phyloP scores from a whole-genome alignment of 2,797 vertebrate species.

The Sebastes kiyomatsui region DNA sequence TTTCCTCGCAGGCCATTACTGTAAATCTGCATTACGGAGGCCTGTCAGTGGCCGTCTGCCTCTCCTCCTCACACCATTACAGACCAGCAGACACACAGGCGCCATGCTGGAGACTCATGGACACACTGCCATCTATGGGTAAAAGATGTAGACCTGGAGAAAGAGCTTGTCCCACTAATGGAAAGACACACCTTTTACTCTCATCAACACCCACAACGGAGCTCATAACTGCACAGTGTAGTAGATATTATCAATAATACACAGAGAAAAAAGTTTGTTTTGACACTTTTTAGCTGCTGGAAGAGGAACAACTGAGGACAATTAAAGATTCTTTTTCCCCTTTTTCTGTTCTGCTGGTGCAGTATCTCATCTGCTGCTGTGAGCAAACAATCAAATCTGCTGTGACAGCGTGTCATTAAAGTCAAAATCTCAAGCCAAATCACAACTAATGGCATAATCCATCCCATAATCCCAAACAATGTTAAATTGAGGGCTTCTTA shows the following conservation, averaged over 20 bases:
- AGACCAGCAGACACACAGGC: slow-evolving; percentile 20
- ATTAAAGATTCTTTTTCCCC: background rate
- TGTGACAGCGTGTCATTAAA: background rate
- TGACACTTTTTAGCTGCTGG: background rate
- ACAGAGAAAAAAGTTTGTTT: background rate
- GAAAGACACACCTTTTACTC: background rate
- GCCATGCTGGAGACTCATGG: slow-evolving; percentile 19
- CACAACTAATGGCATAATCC: background rate
- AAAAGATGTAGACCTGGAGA: slow-evolving; percentile 10
- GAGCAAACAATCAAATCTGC: background rate
- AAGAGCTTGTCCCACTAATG: background rate
- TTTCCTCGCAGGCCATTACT: slow-evolving; percentile 71
- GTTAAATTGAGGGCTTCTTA: background rate
- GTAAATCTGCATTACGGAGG: slow-evolving; percentile 73
- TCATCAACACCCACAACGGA: background rate
- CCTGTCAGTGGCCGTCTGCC: slow-evolving; percentile 63
- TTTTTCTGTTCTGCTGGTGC: background rate
- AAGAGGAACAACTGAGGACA: background rate
- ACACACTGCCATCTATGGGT: slow-evolving; percentile 72
- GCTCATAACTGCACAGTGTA: background rate
- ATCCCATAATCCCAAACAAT: background rate
- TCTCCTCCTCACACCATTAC: slow-evolving; percentile 51
- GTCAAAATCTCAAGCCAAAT: background rate
- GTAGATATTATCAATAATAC: background rate
- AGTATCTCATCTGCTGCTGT: background rate